Evolutionary conservation across 2,888 invertebrate genomes (phyloP), one percentile per base, ranked within the genome.

Genomic region (Eilema sororculum): DNA sequence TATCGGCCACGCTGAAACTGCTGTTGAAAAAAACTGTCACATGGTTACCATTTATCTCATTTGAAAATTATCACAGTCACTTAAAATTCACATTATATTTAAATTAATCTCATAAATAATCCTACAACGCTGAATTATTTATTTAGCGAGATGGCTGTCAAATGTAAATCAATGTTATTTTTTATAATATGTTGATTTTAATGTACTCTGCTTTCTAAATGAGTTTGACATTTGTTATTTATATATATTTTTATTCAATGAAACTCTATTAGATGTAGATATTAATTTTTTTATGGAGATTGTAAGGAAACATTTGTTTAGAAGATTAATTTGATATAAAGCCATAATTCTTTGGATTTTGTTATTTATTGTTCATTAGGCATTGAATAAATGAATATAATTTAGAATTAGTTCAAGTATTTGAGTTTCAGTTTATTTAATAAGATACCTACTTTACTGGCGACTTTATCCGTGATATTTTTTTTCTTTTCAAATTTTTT

Each of bases 201-300:
- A 78, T 76, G 69, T 75, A 46, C 62, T 59, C 52, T 73, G 72
- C 52, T 76, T 68, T 78, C 56, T 68, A 69, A 82, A 78, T 81
- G 62, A 74, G 68, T 75, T 72, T 72, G 57, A 57, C 61, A 72
- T 28, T 59, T 68, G 61, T 73, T 52, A 80, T 80, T 82, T 80
- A 80, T 80, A 46, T 58, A 60, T 24, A 41, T 67, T 73, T 80
- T 80, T 82, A 76, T 80, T 76, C 66, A 76, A 78, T 71, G 66
- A 59, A 77, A 73, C 74, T 78, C 63, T 74, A 74, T 72, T 79
- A 76, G 65, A 28, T 65, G n/a, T 64, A 61, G n/a, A 57, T 63
- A 62, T 77, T 64, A 59, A 25, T 73, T 74, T 69, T 68, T 65
- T 61, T 70, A 8, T 65, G 64, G 30, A 22, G 52, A 65, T 56